These are phyloP conservation scores for Phortica magna DNA, from an alignment of 2,888 invertebrate species.

Conservation along the genomic window DNA sequence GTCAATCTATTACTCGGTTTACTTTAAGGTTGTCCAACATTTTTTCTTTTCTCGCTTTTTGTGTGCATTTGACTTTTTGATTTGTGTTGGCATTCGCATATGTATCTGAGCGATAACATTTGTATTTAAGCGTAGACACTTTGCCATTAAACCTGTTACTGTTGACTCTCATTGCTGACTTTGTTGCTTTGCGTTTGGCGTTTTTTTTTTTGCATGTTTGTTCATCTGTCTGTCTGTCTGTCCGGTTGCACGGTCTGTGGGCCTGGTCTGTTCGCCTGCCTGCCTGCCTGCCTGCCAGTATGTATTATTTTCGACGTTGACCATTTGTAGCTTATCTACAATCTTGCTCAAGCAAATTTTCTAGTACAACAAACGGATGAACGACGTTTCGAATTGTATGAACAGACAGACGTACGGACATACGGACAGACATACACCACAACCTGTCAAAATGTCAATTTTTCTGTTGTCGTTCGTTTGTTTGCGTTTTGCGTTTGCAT, in stretches of 20 bases:
- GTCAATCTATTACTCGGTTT: no score
- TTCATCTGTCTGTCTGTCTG: background rate
- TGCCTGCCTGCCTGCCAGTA: slow-evolving; percentile 20
- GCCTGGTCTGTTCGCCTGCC: slow-evolving; percentile 1
- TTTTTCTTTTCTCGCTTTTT: slow-evolving; percentile 31
- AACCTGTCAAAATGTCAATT: slow-evolving; percentile 69
- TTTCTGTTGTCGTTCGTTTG: slow-evolving; percentile 43
- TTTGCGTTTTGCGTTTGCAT: slow-evolving; percentile 36
- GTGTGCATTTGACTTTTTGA: slow-evolving; percentile 18
- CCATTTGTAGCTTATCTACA: slow-evolving; percentile 65
- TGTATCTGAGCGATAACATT: slow-evolving; percentile 56
- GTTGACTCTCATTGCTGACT: background rate
- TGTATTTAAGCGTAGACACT: slow-evolving; percentile 65
- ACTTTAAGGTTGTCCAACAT: slow-evolving; percentile 26
- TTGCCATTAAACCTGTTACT: slow-evolving; percentile 42
- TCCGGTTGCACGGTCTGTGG: background rate
- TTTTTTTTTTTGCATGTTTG: background rate
- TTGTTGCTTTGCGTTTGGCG: background rate
- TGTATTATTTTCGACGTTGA: slow-evolving; percentile 33
- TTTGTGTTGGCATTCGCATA: slow-evolving; percentile 10
- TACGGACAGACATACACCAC: slow-evolving; percentile 37
- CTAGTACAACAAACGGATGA: slow-evolving; percentile 53
- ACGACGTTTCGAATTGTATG: background rate
- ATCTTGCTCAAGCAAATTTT: slow-evolving; percentile 56
- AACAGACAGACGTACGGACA: background rate